Evolutionary conservation across 1,140 invertebrate genomes (phyloP).

Genomic region (Rhyacophila brunnea): DNA sequence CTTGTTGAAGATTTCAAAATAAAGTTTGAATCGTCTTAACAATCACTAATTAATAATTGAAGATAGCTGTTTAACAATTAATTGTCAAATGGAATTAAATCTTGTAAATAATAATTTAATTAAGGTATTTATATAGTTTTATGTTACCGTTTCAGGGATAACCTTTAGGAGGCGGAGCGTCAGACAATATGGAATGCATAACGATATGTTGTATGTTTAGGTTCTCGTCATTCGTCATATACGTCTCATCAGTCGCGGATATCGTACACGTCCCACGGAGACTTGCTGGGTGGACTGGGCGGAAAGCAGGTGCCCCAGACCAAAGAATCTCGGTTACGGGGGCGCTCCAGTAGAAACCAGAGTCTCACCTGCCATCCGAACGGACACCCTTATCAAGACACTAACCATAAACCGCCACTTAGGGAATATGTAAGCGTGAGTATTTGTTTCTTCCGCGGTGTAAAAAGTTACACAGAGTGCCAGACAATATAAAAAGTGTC

Average conservation of each 20-base stretch:
- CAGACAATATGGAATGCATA: neutral
- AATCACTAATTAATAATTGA: no score
- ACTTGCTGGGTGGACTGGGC: slow-evolving; percentile 71
- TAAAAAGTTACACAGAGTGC: no score
- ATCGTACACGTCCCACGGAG: slow-evolving; percentile 91
- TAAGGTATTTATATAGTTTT: no score
- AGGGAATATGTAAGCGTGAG: slow-evolving; percentile 66
- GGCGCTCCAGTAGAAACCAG: slow-evolving; percentile 71
- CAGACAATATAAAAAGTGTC: no score
- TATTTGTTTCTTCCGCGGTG: no score
- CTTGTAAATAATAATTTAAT: no score
- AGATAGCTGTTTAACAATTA: no score
- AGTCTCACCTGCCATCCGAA: slow-evolving; percentile 57
- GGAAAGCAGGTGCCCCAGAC: slow-evolving; percentile 60
- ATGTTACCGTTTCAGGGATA: no score
- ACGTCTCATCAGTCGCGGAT: slow-evolving; percentile 89
- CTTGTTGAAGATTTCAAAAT: no score
- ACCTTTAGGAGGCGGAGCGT: no score
- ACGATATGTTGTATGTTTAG: slow-evolving; percentile 42
- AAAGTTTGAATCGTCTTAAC: no score
- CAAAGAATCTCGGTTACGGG: slow-evolving; percentile 79
- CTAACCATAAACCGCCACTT: slow-evolving; percentile 67
- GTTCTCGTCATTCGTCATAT: slow-evolving; percentile 89
- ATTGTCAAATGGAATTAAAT: no score
- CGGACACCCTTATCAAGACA: slow-evolving; percentile 54